Base-by-base conservation (phyloP, 2,888 invertebrate species). In the Eilema sororculum region DNA sequence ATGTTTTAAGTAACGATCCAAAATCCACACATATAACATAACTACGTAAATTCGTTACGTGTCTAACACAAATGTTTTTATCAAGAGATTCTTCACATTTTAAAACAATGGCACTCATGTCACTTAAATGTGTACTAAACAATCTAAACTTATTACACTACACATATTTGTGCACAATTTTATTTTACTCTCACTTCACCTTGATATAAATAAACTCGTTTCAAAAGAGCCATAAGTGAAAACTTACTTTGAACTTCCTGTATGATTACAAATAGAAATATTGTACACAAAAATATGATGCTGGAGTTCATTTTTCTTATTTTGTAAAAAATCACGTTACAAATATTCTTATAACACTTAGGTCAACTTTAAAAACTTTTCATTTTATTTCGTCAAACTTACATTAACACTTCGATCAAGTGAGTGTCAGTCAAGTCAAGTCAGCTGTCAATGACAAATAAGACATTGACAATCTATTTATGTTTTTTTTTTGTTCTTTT, bases 161-260 rank as follows among this genome's bases (percentile, higher is more conserved):
- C 52, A 46, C 52, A 52, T 25, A 58, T 58, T n/a, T 3, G 30
- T 59, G 25, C 28, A 60, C 60, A 20, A 33, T n/a, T 28, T 60
- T 60, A 33, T n/a, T 28, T 60, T 33, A 93, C 94, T 94, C 93
- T 93, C 94, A 92, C 94, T 94, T 94, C 88, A 90, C 94, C 95
- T 95, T 94, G 94, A 88, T 83, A 37, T 57, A 87, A 83, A 85
- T 82, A 85, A 84, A 89, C 86, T 84, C 86, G 86, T 85, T 84
- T 86, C 82, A 85, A 75, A 80, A 73, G 60, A 65, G 41, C 63
- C n/a, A n/a, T 30, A 71, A 77, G 72, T 79, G 73, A 84, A 84
- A 86, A 94, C 94, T 94, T 92, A 95, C 95, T 86, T 80, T 88
- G 87, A 73, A 84, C 89, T 85, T 88, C 88, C 70, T 88, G 85